Base-by-base conservation (phyloP, 1,140 invertebrate genomes). In the Liolophura sinensis region DNA sequence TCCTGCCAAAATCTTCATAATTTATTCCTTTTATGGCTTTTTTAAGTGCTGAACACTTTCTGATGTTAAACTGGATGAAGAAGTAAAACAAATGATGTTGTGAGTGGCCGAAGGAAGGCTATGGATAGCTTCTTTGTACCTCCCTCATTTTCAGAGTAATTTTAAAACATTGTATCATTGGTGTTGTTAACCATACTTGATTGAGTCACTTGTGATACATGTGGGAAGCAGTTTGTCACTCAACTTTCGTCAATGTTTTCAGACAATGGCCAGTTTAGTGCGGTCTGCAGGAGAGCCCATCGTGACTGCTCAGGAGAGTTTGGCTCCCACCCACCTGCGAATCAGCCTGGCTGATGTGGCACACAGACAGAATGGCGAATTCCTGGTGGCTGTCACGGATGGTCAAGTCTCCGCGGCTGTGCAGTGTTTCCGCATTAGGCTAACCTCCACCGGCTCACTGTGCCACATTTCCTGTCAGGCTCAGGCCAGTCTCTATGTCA, bases 401-500 rank as follows among this genome's bases (percentile, higher is more conserved):
- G 91, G 91, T 15, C 89, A 88, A 74, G 85, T 90, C 52, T 85
- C 87, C 22, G 87, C 91, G 65, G 89, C 91, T 1, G 88, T 95
- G 47, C 89, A 92, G 70, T 93, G 92, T 73, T 93, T 90, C 71
- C 85, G 88, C 71, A 89, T 94, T 52, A 88, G 75, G 4, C 88
- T 59, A 80, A 88, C 87, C 86, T 70, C 89, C 80, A 70, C 75
- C n/a, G 69, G 71, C 31, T 68, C 60, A 1, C 60, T 64, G 24
- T 71, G 78, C 68, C 81, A 81, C 16, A 89, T 92, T 56, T 88
- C 82, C 50, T 92, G 89, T 73, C 90, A 92, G 79, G 89, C 92
- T 11, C 86, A 93, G 72, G 90, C 93, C 1, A 92, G 93, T 76
- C 93, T 96, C 71, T 94, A 92, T 73, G 79, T 93, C 15, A 89